phyloP scores from a whole-genome alignment of 2,113 vertebrate species.

The Bucco capensis region DNA sequence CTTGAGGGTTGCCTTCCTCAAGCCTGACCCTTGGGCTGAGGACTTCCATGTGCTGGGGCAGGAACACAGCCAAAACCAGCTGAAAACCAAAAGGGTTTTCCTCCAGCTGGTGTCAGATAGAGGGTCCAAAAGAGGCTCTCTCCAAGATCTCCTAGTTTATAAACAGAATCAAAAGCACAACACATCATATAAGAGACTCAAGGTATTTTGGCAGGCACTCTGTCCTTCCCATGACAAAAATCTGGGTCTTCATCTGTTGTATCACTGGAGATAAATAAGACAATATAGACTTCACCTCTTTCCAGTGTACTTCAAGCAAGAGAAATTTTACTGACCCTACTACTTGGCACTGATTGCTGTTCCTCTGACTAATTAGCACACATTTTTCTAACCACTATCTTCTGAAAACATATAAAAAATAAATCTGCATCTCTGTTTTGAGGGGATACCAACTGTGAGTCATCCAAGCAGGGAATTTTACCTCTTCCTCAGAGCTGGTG shows the following conservation, averaged over 20 bases:
- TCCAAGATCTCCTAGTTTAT: not conserved
- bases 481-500: not conserved
- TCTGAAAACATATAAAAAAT: not conserved
- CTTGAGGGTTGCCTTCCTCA: not conserved
- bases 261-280: not conserved
- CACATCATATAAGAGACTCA: not conserved
- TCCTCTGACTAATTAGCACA: not conserved
- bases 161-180: not conserved
- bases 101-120: not conserved
- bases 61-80: not conserved
- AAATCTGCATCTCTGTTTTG: not conserved
- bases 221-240: not conserved
- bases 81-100: not conserved
- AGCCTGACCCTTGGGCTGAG: not conserved
- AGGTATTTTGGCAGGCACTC: not conserved
- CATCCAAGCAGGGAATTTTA: not conserved
- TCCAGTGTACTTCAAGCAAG: not conserved
- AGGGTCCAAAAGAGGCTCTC: not conserved
- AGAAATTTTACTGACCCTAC: not conserved
- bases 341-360: not conserved
- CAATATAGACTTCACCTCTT: not conserved
- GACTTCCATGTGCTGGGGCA: not conserved
- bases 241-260: not conserved
- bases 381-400: not conserved
- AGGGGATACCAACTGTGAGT: not conserved